Evolutionary conservation across 2,113 vertebrate species (phyloP).

Genomic region (Thinocorus orbignyianus): DNA sequence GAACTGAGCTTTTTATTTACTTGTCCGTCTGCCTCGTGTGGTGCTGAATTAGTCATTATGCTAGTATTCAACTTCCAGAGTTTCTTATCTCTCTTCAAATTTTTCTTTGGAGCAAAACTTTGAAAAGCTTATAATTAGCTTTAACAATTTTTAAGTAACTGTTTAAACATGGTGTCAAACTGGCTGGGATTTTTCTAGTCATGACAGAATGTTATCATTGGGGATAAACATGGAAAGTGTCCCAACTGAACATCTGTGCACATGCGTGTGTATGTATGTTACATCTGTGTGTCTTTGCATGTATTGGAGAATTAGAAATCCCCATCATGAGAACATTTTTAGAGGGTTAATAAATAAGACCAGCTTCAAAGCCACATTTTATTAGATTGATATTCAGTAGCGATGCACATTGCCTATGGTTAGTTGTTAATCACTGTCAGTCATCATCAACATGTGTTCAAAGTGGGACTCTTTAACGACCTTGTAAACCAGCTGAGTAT

Average conservation of each 20-base stretch:
- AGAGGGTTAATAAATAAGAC: not conserved
- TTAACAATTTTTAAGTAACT: not conserved
- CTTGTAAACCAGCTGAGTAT: not conserved
- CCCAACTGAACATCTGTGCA: not conserved
- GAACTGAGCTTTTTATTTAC: not conserved
- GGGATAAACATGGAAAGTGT: not conserved
- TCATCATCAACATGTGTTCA: not conserved
- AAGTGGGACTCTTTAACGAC: not conserved
- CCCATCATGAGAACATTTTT: not conserved
- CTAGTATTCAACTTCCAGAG: not conserved
- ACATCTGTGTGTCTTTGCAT: not conserved
- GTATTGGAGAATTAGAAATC: not conserved
- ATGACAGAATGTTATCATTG: not conserved
- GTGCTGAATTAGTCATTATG: conserved; percentile 18
- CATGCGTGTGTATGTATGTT: not conserved
- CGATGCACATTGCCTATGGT: not conserved
- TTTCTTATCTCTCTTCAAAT: not conserved
- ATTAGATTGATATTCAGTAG: not conserved
- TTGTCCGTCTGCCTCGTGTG: conserved; percentile 1
- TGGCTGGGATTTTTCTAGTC: not conserved
- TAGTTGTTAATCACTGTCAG: not conserved
- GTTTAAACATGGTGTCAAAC: not conserved
- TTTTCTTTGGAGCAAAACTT: not conserved
- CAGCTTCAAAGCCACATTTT: not conserved
- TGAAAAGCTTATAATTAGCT: not conserved